Conservation (phyloP, 2,797 vertebrate genomes). For the Fratercula arctica region DNA sequence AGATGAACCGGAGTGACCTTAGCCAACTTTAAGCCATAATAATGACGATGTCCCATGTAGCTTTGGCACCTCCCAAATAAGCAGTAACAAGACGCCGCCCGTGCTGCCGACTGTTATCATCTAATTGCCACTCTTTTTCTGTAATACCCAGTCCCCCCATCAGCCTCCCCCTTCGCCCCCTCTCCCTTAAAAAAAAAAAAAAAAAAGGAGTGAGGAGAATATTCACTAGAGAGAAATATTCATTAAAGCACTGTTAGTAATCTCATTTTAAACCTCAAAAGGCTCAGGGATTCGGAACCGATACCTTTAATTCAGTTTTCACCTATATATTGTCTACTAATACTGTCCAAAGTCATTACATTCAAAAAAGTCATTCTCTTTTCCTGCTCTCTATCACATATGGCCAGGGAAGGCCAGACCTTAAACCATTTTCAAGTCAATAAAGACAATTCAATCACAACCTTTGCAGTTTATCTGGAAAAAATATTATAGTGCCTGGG, state of each 20-base stretch:
- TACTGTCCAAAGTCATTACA: neutral
- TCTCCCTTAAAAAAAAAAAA: neutral
- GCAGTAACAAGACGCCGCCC: constrained; percentile 11
- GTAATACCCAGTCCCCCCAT: neutral
- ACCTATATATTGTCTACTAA: neutral
- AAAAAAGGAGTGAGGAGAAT: neutral
- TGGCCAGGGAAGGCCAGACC: neutral
- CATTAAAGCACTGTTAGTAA: neutral
- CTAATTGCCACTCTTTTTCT: constrained; percentile 38
- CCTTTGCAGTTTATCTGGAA: neutral
- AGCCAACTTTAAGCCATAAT: constrained; percentile 62
- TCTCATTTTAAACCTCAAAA: neutral
- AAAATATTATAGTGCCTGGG: rapidly evolving
- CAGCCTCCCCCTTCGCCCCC: neutral
- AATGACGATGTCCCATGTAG: constrained; percentile 63
- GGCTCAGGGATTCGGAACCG: neutral
- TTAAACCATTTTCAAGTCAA: neutral
- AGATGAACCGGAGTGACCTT: constrained; percentile 86
- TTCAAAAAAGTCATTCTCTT: neutral
- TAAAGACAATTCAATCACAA: neutral
- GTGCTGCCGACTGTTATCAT: neutral
- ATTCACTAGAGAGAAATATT: constrained; percentile 12
- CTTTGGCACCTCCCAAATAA: constrained; percentile 64
- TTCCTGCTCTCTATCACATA: neutral
- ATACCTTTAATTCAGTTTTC: neutral